Base-by-base conservation (phyloP, 2,888 invertebrate species). In the Anodontia alba region DNA sequence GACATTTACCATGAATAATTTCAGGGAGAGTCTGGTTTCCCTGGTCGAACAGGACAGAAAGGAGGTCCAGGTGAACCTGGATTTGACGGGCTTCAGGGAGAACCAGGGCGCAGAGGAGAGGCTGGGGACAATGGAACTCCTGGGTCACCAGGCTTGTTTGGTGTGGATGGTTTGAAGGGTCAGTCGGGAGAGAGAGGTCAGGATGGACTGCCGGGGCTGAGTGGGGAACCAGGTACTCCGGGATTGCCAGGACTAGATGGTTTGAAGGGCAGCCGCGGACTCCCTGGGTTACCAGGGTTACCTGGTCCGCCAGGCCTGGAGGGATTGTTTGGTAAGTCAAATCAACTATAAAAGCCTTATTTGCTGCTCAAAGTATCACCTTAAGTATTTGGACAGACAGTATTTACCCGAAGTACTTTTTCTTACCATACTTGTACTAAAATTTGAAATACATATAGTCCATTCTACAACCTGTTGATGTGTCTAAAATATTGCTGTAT, bases 11-110 rank as follows among this genome's bases (percentile, higher is more conserved):
- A n/a, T n/a, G n/a, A n/a, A n/a, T n/a, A n/a, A n/a, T 54, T 73
- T 66, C 15, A 81, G 76, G 86, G 86, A 42, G 70, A 76, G 29
- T 1, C 42, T 38, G 83, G 83, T 1, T 26, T 62, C 17, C 23
- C 73, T 42, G 73, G 73, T 15, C 33, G 46, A n/a, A 76, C 71
- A 20, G 90, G 91, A 29, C 72, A 76, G 12, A 81, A 86, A 57
- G 91, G 91, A 29, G 68, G 75, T 0, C 38, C 78, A n/a, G 91
- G 91, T 51, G 83, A 84, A 84, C 80, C 73, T 87, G 91, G 91
- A 15, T 70, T 73, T 23, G 73, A 81, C 71, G 91, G 91, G 20
- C 42, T 79, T 7, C 43, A 62, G 67, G 91, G 91, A 36, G 75
- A 73, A 46, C 68, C 68, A 20, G 86, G 88, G 3, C 54, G 73